Conservation (phyloP, 2,888 invertebrate species). For the Glyphotaelius pellucidus region DNA sequence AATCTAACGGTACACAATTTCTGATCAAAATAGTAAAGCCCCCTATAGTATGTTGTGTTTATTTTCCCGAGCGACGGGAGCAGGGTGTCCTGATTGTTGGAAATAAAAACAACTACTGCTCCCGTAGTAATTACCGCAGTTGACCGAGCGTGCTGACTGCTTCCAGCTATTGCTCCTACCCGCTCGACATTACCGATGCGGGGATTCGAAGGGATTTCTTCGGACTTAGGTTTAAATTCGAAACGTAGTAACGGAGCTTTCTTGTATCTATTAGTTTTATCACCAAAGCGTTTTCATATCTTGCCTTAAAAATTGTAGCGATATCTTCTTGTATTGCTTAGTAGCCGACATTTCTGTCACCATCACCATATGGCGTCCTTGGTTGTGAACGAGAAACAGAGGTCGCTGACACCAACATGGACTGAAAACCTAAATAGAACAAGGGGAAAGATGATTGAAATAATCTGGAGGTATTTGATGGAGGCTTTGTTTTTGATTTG, state of each 20-base stretch:
- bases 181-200: not conserved
- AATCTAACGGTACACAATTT: not conserved
- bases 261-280: too few species aligned
- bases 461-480: too few species aligned
- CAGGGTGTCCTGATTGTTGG: not conserved
- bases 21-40: not conserved
- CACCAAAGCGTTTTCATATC: too few species aligned
- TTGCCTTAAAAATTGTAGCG: too few species aligned
- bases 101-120: constrained; percentile 7
- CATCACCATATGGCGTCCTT: too few species aligned
- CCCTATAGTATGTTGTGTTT: not conserved
- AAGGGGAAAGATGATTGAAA: too few species aligned
- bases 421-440: too few species aligned
- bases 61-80: not conserved
- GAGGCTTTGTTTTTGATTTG: too few species aligned
- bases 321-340: too few species aligned
- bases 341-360: too few species aligned
- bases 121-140: not conserved
- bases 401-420: too few species aligned
- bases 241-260: not conserved
- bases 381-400: too few species aligned
- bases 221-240: not conserved
- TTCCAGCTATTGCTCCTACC: not conserved
- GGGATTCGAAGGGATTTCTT: not conserved
- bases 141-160: constrained; percentile 15